A percentile compares a stretch with the other conserved stretches of the same genome.
Conservation (phyloP, 2,113 vertebrate species). For the Aramus guarauna region DNA sequence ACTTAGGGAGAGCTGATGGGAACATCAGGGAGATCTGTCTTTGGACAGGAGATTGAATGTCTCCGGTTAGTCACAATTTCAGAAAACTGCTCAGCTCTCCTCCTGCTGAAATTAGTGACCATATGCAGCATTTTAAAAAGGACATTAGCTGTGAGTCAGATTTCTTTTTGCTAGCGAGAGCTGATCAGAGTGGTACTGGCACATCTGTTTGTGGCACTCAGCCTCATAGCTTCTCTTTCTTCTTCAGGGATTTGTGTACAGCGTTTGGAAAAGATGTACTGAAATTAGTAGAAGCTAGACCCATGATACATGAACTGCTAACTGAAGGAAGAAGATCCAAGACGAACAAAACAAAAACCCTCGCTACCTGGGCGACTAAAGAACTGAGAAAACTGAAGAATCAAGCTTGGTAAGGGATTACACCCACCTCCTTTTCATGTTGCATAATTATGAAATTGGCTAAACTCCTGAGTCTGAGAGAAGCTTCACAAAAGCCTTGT, state of each 20-base stretch:
- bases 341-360: constrained; percentile 95
- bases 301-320: constrained; percentile 95
- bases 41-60: rapidly evolving
- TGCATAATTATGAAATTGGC: not conserved
- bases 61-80: not conserved
- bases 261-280: constrained; percentile 96
- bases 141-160: not conserved
- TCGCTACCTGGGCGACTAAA: constrained; percentile 98
- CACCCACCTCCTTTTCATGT: not conserved
- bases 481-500: not conserved
- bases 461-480: not conserved
- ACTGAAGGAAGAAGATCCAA: constrained; percentile 96
- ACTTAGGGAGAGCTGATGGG: not conserved
- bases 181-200: not conserved
- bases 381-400: constrained; percentile 98
- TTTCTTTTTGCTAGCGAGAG: not conserved
- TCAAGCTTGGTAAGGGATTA: constrained; percentile 88
- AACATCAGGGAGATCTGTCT: rapidly evolving
- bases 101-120: not conserved
- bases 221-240: not conserved
- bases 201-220: not conserved
- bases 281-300: constrained; percentile 94
- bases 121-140: not conserved
- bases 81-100: not conserved
- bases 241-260: constrained; percentile 89